These are phyloP conservation scores for Zenarchopterus dispar DNA, from an alignment of 2,797 vertebrate genomes.

Conservation along the genomic window DNA sequence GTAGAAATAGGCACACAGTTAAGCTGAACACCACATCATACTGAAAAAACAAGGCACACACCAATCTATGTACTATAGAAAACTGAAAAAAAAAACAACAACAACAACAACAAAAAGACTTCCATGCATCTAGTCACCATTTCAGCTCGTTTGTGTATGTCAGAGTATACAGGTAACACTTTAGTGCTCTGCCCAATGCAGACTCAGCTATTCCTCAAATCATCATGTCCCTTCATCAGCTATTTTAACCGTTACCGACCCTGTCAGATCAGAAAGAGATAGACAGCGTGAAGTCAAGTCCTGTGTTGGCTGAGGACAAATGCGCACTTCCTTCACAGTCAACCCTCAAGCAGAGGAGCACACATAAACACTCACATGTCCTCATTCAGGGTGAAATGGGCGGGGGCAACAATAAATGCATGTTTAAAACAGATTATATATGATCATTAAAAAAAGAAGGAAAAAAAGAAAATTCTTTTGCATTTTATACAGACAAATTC, in stretches of 20 bases:
- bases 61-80: conserved; percentile 91
- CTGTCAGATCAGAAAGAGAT: conserved; percentile 99
- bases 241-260: conserved; percentile 98
- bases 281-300: conserved; percentile 94
- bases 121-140: conserved; percentile 99
- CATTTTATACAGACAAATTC: conserved; percentile 23
- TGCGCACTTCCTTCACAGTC: conserved; percentile 79
- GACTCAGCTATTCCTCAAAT: conserved; percentile 98
- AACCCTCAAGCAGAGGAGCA: conserved; percentile 76
- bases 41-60: conserved; percentile 93
- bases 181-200: conserved; percentile 90
- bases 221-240: conserved; percentile 94
- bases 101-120: too few relatives aligned
- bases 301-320: conserved; percentile 73
- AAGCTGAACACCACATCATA: conserved; percentile 99
- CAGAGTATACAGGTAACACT: conserved; percentile 96
- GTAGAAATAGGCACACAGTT: conserved; percentile 97
- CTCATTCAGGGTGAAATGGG: conserved; percentile 55
- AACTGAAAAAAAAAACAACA: conserved; percentile 60
- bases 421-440: conserved; percentile 37
- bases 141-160: conserved; percentile 94
- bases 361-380: conserved; percentile 68
- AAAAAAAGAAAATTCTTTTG: not conserved
- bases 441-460: conserved; percentile 2
- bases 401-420: conserved; percentile 49